phyloP scores from a whole-genome alignment of 2,113 vertebrate species.

The Sisor rabdophorus region DNA sequence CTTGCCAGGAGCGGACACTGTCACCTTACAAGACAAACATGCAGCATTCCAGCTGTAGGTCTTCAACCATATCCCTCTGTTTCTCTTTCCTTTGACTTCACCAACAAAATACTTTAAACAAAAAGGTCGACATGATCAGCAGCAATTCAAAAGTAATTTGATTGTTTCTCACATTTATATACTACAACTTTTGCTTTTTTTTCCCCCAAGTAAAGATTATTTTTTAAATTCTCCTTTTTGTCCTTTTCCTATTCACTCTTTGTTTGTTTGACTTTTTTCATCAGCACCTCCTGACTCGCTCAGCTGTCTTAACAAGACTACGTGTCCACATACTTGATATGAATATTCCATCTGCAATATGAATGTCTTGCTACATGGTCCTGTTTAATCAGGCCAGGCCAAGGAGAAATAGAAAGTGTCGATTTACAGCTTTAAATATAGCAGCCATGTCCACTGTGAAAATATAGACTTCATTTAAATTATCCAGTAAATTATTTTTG shows the following conservation, averaged over 20 bases:
- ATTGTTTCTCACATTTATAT: neutral
- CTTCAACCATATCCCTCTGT: constrained; percentile 49
- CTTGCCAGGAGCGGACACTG: constrained; percentile 45
- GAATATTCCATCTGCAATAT: constrained; percentile 2
- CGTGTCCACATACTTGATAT: neutral
- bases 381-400: constrained; percentile 17
- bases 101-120: constrained; percentile 23
- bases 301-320: constrained; percentile 14
- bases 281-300: constrained; percentile 18
- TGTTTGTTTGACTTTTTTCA: neutral
- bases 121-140: constrained; percentile 19
- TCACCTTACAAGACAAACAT: constrained; percentile 60
- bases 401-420: neutral
- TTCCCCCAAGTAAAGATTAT: neutral
- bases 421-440: constrained; percentile 9
- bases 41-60: constrained; percentile 60
- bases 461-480: neutral
- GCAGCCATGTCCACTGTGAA: neutral
- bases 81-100: constrained; percentile 13
- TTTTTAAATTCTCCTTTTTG: neutral
- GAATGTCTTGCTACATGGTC: constrained; percentile 29
- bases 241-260: neutral
- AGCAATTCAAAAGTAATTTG: neutral
- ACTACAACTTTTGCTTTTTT: neutral
- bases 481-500: neutral